A percentile compares a stretch with the other conserved stretches of the same genome.
These are phyloP conservation scores for Chionodraco myersi DNA, from an alignment of 2,113 vertebrate genomes.

Conservation along the genomic window DNA sequence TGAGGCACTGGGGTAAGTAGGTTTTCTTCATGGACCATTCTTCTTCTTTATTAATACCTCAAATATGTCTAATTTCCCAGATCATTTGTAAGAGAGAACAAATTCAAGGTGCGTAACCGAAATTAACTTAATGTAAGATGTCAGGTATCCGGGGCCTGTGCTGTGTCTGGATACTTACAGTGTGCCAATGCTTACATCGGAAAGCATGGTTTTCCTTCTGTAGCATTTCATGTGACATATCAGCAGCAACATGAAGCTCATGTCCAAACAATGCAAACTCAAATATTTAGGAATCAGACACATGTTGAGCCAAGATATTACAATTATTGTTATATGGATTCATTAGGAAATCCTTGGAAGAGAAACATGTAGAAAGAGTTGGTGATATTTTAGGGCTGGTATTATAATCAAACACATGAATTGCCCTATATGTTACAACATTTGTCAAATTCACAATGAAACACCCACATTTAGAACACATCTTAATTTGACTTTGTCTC, in stretches of 20 bases:
- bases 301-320: background rate
- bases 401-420: background rate
- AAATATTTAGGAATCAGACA: background rate
- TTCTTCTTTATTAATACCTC: background rate
- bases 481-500: background rate
- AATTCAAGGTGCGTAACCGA: background rate
- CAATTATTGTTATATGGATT: background rate
- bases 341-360: background rate
- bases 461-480: too few relatives aligned
- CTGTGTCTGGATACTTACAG: background rate
- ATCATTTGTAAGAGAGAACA: background rate
- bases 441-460: too few relatives aligned
- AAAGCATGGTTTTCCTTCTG: background rate
- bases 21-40: background rate
- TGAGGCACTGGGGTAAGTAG: background rate
- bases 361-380: background rate
- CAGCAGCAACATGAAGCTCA: slow-evolving; percentile 4
- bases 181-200: background rate
- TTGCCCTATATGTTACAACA: too few relatives aligned
- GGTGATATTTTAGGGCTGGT: background rate
- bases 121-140: background rate
- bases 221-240: slow-evolving; percentile 18
- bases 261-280: background rate
- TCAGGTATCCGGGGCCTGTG: too few relatives aligned
- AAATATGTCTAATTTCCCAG: background rate